Percentiles rank a stretch among this genome's conserved stretches.
These are phyloP conservation scores for Chitala chitala DNA, from an alignment of 2,113 vertebrate genomes.

Conservation along the genomic window DNA sequence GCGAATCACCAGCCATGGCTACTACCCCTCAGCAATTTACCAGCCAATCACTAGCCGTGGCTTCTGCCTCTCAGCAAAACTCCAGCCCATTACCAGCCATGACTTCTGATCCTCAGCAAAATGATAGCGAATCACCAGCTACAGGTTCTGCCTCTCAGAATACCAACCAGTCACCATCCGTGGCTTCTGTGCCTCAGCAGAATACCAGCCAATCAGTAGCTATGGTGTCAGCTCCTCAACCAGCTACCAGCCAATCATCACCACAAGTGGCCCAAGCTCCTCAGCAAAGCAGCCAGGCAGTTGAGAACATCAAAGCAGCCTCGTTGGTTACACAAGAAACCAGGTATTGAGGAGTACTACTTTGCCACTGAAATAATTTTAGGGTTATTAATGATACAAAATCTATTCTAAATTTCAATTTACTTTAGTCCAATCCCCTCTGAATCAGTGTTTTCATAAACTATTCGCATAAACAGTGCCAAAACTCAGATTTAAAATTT, in stretches of 20 bases:
- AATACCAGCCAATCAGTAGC: slow-evolving; percentile 31
- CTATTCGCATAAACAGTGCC: not conserved
- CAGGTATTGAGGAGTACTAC: not conserved
- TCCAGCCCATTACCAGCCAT: slow-evolving; percentile 39
- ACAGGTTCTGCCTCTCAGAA: slow-evolving; percentile 34
- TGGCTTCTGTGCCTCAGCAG: slow-evolving; percentile 33
- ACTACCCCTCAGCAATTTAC: slow-evolving; percentile 27
- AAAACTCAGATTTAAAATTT: slow-evolving; percentile 1
- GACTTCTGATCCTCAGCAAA: slow-evolving; percentile 34
- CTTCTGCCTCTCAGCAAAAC: slow-evolving; percentile 30
- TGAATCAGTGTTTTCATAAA: not conserved
- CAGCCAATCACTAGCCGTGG: slow-evolving; percentile 30
- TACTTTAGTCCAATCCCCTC: not conserved
- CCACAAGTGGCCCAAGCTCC: slow-evolving; percentile 24
- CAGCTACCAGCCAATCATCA: slow-evolving; percentile 37
- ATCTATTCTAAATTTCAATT: no score
- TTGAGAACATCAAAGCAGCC: not conserved
- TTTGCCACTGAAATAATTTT: not conserved
- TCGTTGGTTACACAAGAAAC: slow-evolving; percentile 1
- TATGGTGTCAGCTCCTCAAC: no score
- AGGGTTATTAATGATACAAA: not conserved
- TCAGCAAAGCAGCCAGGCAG: slow-evolving; percentile 24
- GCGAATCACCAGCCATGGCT: slow-evolving; percentile 1
- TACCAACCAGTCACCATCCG: slow-evolving; percentile 41
- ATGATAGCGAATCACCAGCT: slow-evolving; percentile 40